Evolutionary conservation across 2,888 invertebrate species (phyloP).

Genomic region (Leptogaster cylindrica): DNA sequence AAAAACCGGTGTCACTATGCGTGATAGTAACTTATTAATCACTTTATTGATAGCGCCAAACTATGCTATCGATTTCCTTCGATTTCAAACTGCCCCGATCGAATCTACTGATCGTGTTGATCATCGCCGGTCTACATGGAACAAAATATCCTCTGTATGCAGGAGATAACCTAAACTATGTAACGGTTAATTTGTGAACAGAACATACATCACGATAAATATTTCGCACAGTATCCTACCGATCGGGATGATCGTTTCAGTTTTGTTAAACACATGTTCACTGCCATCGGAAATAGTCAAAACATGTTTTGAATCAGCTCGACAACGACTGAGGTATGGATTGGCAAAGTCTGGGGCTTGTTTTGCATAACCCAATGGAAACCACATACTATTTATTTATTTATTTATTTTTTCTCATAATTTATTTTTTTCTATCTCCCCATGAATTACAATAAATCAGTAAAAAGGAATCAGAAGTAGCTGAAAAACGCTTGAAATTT

Average conservation of each 20-base stretch:
- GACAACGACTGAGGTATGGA: slow-evolving; percentile 24
- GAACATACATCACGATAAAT: slow-evolving; percentile 33
- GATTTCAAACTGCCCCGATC: slow-evolving; percentile 10
- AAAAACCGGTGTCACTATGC: neutral
- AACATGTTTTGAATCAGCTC: slow-evolving; percentile 29
- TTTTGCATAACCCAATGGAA: slow-evolving; percentile 4
- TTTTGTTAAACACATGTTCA: slow-evolving; percentile 39
- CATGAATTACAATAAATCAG: slow-evolving; percentile 22
- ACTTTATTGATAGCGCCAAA: neutral
- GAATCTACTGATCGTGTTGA: slow-evolving; percentile 27
- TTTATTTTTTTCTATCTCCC: too few relatives aligned
- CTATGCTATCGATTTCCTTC: neutral
- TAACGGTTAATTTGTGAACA: slow-evolving; percentile 35
- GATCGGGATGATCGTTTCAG: slow-evolving; percentile 31
- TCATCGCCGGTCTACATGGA: slow-evolving; percentile 17
- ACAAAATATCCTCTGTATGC: slow-evolving; percentile 19
- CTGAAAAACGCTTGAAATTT: slow-evolving; percentile 10
- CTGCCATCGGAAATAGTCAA: slow-evolving; percentile 41
- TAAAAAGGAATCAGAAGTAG: slow-evolving; percentile 22
- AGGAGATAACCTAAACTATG: slow-evolving; percentile 15
- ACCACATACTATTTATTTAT: too few relatives aligned
- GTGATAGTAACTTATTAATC: slow-evolving; percentile 31
- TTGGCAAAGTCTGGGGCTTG: neutral
- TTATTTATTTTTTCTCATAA: too few relatives aligned
- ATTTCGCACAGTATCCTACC: neutral